Evolutionary conservation across 1,140 invertebrate genomes (phyloP), one percentile per base, ranked within the genome.

Genomic region (Calliopsis andreniformis): DNA sequence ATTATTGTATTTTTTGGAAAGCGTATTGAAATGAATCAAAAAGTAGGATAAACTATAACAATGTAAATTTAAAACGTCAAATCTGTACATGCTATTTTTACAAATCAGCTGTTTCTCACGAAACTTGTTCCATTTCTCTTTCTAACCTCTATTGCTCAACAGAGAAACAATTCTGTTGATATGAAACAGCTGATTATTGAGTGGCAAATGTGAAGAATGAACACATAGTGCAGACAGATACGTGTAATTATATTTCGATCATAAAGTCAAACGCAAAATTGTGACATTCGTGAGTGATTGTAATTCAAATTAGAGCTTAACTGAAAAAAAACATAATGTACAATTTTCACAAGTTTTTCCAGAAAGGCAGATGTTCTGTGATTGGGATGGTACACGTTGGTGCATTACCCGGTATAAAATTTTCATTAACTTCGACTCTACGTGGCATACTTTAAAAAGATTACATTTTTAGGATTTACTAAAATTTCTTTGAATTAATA

Each of bases 301-400:
- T 45, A 16, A 25, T 16, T 7, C 16, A 20, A 49, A 28, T 35
- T 23, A 12, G 6, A 14, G 0, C n/a, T n/a, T n/a, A n/a, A n/a
- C n/a, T n/a, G n/a, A n/a, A n/a, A n/a, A n/a, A 16, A 3, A 78
- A 39, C 47, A 93, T 93, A 92, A 71, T 86, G 32, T 78, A n/a
- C n/a, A n/a, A 86, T 28, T 93, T 93, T 68, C 32, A 80, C 5
- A 83, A 87, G 62, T 32, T 93, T 62, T 93, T 93, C 78, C 82
- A 83, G 2, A 86, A 88, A 64, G 71, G 76, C 25, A 88, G 83
- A 87, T 92, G 91, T 83, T 91, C 93, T 64, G 88, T 96, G 53
- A 95, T 97, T 87, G 96, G 95, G 75, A 96, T 97, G 96, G 93
- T 97, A 79, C 96, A 97, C 86, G 93, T 96, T 1, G 91, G 90